Evolutionary conservation across 1,140 invertebrate species (phyloP), one percentile per base, ranked within the genome.

Genomic region (Listronotus bonariensis): DNA sequence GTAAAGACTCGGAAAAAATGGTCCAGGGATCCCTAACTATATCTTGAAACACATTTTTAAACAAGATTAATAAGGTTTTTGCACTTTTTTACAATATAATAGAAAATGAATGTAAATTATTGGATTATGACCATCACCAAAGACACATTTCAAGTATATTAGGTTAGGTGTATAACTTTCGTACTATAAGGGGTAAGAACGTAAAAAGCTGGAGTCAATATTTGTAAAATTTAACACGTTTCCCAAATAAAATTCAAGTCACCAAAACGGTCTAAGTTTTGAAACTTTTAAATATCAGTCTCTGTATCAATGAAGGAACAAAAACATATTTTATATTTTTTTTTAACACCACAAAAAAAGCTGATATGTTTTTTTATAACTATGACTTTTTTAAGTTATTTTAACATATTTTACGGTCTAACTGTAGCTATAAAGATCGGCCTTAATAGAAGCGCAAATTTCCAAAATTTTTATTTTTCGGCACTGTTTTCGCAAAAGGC

Each of bases 141-240:
- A 40, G n/a, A 14, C 38, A 9, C 42, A 26, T 5, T 26, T 17
- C 17, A n/a, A 45, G n/a, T n/a, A 45, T 7, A 8, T 45, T 45
- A 45, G 42, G 42, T 45, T 45, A 45, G n/a, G 17, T 7, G 8
- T 45, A n/a, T 45, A 15, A 12, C 11, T 45, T n/a, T 45, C n/a
- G 17, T 15, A 17, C 17, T 15, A 15, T 15, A 45, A 17, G 42
- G 42, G 42, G 42, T 41, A 41, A 41, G 10, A 12, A 41, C 38
- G 10, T 3, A 11, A 41, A 41, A 12, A 12, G 14, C 14, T 41
- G 14, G 14, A 12, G 10, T 12, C 10, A 41, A 14, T 12, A 3
- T 12, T 3, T 14, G 7, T 41, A 41, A 11, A 12, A 14, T 41
- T 41, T 41, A 12, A 1, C 7, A 3, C 7, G 38, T 14, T 40